These are phyloP conservation scores for Aix galericulata DNA, from an alignment of 2,113 vertebrate species.

Conservation along the genomic window DNA sequence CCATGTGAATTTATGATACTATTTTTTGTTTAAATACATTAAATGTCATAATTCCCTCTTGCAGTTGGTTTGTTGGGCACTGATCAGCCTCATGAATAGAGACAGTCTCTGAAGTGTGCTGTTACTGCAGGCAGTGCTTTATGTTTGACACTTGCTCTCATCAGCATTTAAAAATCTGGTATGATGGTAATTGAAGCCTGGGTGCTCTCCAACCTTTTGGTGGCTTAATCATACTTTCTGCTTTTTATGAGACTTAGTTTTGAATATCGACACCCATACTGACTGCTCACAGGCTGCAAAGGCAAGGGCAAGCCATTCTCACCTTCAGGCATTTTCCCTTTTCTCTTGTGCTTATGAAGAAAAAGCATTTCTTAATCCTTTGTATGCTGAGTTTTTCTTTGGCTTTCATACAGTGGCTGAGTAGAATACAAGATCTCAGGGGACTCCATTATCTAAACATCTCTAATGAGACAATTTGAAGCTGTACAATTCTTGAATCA, in stretches of 20 bases:
- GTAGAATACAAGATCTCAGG: not conserved
- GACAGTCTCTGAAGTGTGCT: not conserved
- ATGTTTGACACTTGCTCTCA: constrained; percentile 40
- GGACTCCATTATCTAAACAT: constrained; percentile 18
- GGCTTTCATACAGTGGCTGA: not conserved
- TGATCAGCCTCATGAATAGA: not conserved
- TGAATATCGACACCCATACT: not conserved
- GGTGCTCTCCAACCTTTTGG: constrained; percentile 21
- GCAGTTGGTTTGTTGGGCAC: not conserved
- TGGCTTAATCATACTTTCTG: not conserved
- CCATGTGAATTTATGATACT: not conserved
- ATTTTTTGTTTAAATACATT: not conserved
- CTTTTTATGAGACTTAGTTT: not conserved
- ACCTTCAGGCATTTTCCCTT: not conserved
- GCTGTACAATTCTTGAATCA: not conserved
- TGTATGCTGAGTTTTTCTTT: not conserved
- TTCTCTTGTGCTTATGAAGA: not conserved
- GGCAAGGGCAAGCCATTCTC: not conserved
- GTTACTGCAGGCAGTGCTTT: not conserved
- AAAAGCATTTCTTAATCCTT: not conserved
- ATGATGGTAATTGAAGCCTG: constrained; percentile 34
- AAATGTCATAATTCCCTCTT: not conserved
- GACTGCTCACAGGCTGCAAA: constrained; percentile 1
- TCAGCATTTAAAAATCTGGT: constrained; percentile 40
- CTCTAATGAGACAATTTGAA: constrained; percentile 34